Percentiles rank a stretch among this genome's conserved stretches.
Conservation (phyloP, 1,140 invertebrate genomes). For the Pseudachorutes palmiensis region DNA sequence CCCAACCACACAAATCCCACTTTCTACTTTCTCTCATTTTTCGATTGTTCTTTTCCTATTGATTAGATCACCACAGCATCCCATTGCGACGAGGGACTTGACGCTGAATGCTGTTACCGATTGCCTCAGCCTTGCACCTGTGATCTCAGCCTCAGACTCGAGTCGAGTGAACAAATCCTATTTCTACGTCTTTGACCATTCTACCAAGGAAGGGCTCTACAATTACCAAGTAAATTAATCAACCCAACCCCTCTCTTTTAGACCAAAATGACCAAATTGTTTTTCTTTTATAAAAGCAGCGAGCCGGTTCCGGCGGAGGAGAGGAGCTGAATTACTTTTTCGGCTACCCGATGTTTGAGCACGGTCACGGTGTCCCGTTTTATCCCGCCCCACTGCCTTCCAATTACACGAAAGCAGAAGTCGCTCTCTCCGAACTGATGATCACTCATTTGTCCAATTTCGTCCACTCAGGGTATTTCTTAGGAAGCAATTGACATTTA, state of each 20-base stretch:
- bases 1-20: neutral
- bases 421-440: conserved; percentile 71
- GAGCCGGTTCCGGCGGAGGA: conserved; percentile 75
- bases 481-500: too few relatives aligned
- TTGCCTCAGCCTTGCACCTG: conserved; percentile 76
- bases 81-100: conserved; percentile 82
- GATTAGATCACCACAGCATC: conserved; percentile 66
- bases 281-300: conserved; percentile 43
- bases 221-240: conserved; percentile 30
- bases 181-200: conserved; percentile 90
- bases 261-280: neutral
- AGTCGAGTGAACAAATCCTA: conserved; percentile 52
- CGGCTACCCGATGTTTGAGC: neutral
- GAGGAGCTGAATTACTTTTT: conserved; percentile 68
- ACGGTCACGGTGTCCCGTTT: conserved; percentile 4
- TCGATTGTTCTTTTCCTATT: neutral
- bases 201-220: conserved; percentile 82
- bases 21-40: neutral
- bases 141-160: conserved; percentile 43
- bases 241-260: neutral
- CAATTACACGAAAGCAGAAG: conserved; percentile 72
- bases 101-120: conserved; percentile 89
- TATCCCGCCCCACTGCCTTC: conserved; percentile 54
- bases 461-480: conserved; percentile 80
- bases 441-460: conserved; percentile 85